These are phyloP conservation scores for Drosophila yooni DNA, from an alignment of 2,888 invertebrate genomes.

Conservation along the genomic window DNA sequence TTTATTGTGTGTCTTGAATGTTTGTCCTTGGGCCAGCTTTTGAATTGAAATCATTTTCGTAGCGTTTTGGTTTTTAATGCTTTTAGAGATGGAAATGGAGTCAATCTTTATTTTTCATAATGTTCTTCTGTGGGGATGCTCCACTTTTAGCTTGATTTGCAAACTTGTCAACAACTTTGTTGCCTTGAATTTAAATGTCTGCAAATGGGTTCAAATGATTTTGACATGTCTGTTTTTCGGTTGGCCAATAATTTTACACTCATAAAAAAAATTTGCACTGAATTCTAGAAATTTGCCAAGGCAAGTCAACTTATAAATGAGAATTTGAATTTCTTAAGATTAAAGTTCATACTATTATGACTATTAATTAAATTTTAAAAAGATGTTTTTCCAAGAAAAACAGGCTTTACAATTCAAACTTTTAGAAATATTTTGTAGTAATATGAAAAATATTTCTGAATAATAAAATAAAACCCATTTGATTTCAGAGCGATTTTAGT, in stretches of 20 bases:
- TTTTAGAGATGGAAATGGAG: neutral
- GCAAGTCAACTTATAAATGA: too few species aligned
- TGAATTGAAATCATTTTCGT: neutral
- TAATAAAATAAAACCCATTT: neutral
- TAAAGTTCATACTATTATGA: too few species aligned
- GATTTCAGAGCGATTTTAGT: too few species aligned
- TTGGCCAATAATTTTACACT: neutral
- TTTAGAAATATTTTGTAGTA: neutral
- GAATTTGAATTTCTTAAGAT: too few species aligned
- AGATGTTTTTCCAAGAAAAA: neutral
- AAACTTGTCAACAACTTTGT: neutral
- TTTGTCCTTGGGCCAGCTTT: neutral
- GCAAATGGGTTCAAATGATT: neutral
- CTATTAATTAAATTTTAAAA: neutral
- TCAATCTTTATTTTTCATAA: neutral
- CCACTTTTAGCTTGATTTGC: neutral
- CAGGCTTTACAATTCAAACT: rapidly evolving
- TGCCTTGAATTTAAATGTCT: neutral
- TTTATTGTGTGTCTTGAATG: neutral
- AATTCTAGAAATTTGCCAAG: too few species aligned
- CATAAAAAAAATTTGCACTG: too few species aligned
- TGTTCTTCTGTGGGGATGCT: neutral
- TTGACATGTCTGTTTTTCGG: neutral
- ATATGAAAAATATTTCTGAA: neutral
- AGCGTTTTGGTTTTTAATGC: too few species aligned